phyloP scores from a whole-genome alignment of 1,140 invertebrate species.

The Sesamia nonagrioides region DNA sequence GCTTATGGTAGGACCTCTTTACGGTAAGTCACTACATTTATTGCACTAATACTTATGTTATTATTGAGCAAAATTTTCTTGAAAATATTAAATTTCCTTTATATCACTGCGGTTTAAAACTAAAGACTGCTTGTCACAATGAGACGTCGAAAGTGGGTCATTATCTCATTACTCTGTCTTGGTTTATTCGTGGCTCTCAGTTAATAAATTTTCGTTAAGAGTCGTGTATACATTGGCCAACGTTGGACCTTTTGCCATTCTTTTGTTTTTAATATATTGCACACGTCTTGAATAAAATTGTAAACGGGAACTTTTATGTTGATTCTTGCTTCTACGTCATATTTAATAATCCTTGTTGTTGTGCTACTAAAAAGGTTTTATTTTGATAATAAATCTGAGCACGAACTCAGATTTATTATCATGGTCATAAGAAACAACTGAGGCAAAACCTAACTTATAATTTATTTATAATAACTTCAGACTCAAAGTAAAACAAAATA shows the following conservation, averaged over 20 bases:
- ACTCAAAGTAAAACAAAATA: too few species aligned
- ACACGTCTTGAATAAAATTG: background rate
- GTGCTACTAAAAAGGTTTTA: too few species aligned
- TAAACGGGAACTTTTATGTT: background rate
- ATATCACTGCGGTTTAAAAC: background rate
- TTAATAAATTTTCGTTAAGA: conserved; percentile 37
- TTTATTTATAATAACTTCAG: too few species aligned
- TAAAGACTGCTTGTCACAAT: conserved; percentile 12
- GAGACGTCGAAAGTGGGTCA: conserved; percentile 35
- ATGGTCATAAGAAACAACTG: too few species aligned
- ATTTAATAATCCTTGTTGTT: too few species aligned
- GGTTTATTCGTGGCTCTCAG: conserved; percentile 27
- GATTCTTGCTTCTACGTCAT: background rate
- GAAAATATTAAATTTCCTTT: conserved; percentile 8
- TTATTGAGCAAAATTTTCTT: background rate
- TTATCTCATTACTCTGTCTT: conserved; percentile 27
- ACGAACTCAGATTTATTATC: too few species aligned
- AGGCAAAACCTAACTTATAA: too few species aligned
- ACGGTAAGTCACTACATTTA: conserved; percentile 77
- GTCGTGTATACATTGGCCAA: background rate
- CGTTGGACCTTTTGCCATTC: conserved; percentile 7
- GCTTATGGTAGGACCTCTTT: conserved; percentile 86
- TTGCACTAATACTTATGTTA: background rate
- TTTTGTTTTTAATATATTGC: background rate
- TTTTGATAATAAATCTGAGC: too few species aligned